A percentile compares a stretch with the other conserved stretches of the same genome.
Conservation (phyloP, 2,797 vertebrate species). For the Gymnothorax javanicus region DNA sequence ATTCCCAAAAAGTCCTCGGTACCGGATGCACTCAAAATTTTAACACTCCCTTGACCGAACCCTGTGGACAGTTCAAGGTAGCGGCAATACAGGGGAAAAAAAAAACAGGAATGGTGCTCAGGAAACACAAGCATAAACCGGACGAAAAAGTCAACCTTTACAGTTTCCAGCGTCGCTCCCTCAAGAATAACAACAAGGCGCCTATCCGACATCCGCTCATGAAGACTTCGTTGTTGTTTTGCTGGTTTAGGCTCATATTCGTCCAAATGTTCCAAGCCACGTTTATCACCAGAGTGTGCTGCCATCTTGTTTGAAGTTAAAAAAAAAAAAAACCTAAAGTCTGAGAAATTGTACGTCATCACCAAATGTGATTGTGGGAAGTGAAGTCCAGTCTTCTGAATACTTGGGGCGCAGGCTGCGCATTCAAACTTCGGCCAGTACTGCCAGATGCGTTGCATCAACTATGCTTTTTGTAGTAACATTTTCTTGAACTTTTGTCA, state of each 20-base stretch:
- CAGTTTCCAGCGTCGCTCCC: slow-evolving; percentile 89
- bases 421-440: background rate
- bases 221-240: slow-evolving; percentile 67
- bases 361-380: background rate
- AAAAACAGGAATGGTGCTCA: background rate
- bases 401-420: background rate
- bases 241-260: slow-evolving; percentile 76
- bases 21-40: too few relatives aligned
- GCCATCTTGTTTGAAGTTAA: slow-evolving; percentile 60
- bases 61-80: too few relatives aligned
- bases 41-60: too few relatives aligned
- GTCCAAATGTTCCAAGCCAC: slow-evolving; percentile 79
- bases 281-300: slow-evolving; percentile 59
- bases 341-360: slow-evolving; percentile 54
- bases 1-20: too few relatives aligned
- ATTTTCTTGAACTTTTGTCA: background rate
- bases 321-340: slow-evolving; percentile 29
- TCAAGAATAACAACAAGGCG: slow-evolving; percentile 87
- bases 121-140: background rate
- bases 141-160: slow-evolving; percentile 75
- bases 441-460: background rate
- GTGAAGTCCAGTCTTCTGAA: background rate
- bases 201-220: slow-evolving; percentile 74
- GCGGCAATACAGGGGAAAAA: background rate
- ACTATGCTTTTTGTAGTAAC: background rate